Conservation (phyloP, 2,797 vertebrate species). For the Philypnodon macrostomus region DNA sequence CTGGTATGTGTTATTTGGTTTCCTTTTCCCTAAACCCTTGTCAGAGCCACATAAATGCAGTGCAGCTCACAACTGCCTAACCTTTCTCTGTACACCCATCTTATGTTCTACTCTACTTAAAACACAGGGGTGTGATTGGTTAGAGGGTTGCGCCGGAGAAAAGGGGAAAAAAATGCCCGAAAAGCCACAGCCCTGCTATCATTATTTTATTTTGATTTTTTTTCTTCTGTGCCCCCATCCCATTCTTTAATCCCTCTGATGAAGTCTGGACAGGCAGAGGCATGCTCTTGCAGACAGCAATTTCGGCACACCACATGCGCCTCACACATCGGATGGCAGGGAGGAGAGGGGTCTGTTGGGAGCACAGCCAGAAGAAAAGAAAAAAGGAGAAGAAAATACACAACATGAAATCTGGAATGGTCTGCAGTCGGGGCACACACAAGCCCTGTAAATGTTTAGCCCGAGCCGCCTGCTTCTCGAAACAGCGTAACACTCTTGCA, state of each 20-base stretch:
- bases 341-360: constrained; percentile 90
- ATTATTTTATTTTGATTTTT: constrained; percentile 92
- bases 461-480: constrained; percentile 38
- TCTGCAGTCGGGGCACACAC: constrained; percentile 44
- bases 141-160: constrained; percentile 34
- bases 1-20: constrained; percentile 60
- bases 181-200: constrained; percentile 66
- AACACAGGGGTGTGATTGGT: constrained; percentile 53
- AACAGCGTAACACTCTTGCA: constrained; percentile 19
- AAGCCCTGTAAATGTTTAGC: constrained; percentile 55
- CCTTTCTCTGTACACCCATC: constrained; percentile 66
- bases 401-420: constrained; percentile 62
- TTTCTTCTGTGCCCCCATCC: constrained; percentile 53
- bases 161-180: constrained; percentile 60
- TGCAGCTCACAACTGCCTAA: constrained; percentile 52
- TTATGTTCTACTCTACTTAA: constrained; percentile 77
- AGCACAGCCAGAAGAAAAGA: constrained; percentile 84
- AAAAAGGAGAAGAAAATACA: constrained; percentile 67
- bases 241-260: constrained; percentile 99
- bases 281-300: constrained; percentile 98
- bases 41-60: constrained; percentile 63
- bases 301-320: constrained; percentile 97
- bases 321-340: constrained; percentile 90
- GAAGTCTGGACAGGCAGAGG: constrained; percentile 98
- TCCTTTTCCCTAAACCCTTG: constrained; percentile 66